Evolutionary conservation across 2,113 vertebrate species (phyloP).

Genomic region (Cygnus atratus): DNA sequence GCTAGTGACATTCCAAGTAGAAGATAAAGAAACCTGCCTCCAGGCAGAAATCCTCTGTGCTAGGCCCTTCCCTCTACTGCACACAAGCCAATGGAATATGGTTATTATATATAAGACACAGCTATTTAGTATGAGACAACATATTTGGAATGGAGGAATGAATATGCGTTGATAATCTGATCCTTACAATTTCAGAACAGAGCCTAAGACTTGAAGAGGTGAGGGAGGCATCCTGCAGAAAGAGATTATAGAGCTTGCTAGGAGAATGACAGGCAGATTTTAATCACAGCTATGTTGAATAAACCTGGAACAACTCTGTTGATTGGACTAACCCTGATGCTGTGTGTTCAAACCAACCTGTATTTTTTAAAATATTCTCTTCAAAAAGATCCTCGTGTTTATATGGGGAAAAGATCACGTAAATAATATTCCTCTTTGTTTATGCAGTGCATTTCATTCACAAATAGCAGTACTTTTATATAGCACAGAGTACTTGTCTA

Average conservation of each 20-base stretch:
- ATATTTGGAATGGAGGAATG: background rate
- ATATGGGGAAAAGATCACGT: background rate
- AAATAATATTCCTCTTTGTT: background rate
- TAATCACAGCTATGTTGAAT: background rate
- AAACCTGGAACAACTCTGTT: constrained; percentile 28
- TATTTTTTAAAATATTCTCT: background rate
- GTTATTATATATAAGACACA: background rate
- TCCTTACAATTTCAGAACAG: constrained; percentile 48
- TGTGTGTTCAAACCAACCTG: background rate
- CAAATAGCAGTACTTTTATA: background rate
- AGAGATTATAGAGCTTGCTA: background rate
- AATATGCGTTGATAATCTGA: constrained; percentile 30
- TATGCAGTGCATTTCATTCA: background rate
- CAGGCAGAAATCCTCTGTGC: background rate
- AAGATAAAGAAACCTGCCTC: background rate
- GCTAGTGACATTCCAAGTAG: background rate
- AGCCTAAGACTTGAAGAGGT: constrained; percentile 27
- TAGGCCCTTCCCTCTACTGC: background rate
- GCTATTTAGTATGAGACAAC: constrained; percentile 11
- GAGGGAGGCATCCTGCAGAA: constrained; percentile 13
- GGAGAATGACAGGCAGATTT: background rate
- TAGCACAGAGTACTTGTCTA: background rate
- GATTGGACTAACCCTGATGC: background rate
- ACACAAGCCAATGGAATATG: background rate
- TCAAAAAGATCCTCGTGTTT: background rate